Conservation (phyloP, 2,888 invertebrate genomes). For the Boloria selene region DNA sequence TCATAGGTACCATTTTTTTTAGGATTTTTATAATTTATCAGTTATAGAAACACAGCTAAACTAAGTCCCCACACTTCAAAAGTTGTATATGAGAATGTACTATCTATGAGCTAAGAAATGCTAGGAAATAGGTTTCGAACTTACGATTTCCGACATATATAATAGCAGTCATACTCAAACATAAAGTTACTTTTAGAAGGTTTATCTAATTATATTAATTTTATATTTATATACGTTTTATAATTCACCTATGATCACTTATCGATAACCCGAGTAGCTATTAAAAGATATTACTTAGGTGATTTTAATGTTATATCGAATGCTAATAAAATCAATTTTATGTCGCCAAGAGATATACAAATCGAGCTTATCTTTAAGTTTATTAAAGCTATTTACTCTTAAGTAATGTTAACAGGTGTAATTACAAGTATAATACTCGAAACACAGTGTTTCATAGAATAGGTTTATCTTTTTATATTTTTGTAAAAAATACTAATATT, state of each 20-base stretch:
- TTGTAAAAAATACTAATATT: not conserved
- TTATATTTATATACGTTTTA: too few relatives aligned
- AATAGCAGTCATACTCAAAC: too few relatives aligned
- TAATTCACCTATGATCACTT: slow-evolving; percentile 4
- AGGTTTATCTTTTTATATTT: not conserved
- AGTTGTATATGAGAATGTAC: too few relatives aligned
- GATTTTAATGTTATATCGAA: slow-evolving; percentile 34
- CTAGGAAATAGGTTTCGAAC: too few relatives aligned
- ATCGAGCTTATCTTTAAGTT: slow-evolving; percentile 52
- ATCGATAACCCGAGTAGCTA: slow-evolving; percentile 10
- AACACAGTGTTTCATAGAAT: slow-evolving; percentile 1
- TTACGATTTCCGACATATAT: too few relatives aligned
- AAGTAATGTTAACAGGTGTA: slow-evolving; percentile 30
- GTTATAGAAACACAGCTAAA: too few relatives aligned
- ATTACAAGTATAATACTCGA: slow-evolving; percentile 26
- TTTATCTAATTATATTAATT: too few relatives aligned
- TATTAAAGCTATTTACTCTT: slow-evolving; percentile 39
- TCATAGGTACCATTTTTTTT: too few relatives aligned
- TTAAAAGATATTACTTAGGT: slow-evolving; percentile 22
- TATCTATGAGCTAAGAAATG: too few relatives aligned
- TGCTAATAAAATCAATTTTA: slow-evolving; percentile 57
- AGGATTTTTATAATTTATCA: too few relatives aligned
- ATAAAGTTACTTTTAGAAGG: too few relatives aligned
- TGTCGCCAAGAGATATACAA: slow-evolving; percentile 50
- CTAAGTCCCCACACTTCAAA: too few relatives aligned